Evolutionary conservation across 1,140 invertebrate species (phyloP).

Genomic region (Drosophila neocordata): DNA sequence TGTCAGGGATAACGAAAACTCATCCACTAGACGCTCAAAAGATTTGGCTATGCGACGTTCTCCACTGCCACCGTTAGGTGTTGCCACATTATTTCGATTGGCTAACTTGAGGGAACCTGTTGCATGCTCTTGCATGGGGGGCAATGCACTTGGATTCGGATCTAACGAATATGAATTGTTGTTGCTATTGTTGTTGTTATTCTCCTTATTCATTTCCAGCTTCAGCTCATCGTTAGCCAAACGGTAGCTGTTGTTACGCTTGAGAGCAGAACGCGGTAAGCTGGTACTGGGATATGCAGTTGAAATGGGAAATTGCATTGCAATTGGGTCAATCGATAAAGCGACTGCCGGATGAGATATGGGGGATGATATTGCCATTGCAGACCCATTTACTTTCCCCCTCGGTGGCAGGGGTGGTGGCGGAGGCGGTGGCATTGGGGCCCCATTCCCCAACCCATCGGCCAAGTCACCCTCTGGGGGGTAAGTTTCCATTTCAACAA

Average conservation of each 20-base stretch:
- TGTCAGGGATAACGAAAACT: conserved; percentile 77
- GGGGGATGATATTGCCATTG: conserved; percentile 22
- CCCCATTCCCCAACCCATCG: conserved; percentile 11
- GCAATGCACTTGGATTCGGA: conserved; percentile 55
- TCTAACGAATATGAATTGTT: not conserved
- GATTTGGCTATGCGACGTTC: conserved; percentile 80
- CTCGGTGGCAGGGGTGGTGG: conserved; percentile 60
- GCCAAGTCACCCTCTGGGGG: conserved; percentile 18
- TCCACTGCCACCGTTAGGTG: conserved; percentile 18
- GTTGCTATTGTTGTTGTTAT: conserved; percentile 21
- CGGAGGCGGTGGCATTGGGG: conserved; percentile 1
- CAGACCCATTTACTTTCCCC: conserved; percentile 64
- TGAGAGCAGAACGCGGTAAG: conserved; percentile 83
- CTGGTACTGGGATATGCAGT: conserved; percentile 39
- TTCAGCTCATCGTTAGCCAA: conserved; percentile 87
- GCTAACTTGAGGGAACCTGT: conserved; percentile 67
- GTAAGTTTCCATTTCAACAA: conserved; percentile 54
- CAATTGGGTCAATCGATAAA: conserved; percentile 82
- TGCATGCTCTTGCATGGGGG: conserved; percentile 59
- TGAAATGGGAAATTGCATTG: conserved; percentile 70
- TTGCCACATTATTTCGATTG: conserved; percentile 41
- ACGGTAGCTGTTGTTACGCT: conserved; percentile 93
- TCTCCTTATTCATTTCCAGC: conserved; percentile 78
- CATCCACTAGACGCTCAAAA: conserved; percentile 82
- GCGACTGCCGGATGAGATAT: conserved; percentile 12